Percentiles rank a stretch among this genome's conserved stretches.
phyloP scores from a whole-genome alignment of 1,140 invertebrate species.

The Vollenhovia emeryi region DNA sequence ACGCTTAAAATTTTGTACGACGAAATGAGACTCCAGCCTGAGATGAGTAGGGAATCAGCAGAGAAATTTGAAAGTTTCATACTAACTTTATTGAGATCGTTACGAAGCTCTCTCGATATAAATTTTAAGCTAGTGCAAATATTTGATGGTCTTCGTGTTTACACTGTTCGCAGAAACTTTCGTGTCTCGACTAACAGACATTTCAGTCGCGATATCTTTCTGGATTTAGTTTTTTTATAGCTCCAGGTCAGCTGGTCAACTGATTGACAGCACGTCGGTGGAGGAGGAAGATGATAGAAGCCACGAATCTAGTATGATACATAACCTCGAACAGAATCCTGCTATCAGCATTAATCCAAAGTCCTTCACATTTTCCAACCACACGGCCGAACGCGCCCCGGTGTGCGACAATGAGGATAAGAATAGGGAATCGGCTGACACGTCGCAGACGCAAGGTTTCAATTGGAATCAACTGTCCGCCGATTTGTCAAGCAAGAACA shows the following conservation, averaged over 20 bases:
- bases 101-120: background rate
- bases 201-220: background rate
- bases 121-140: background rate
- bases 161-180: background rate
- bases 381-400: constrained; percentile 40
- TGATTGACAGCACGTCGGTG: constrained; percentile 52
- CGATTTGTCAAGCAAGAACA: constrained; percentile 61
- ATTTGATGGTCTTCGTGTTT: background rate
- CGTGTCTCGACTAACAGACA: background rate
- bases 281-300: constrained; percentile 70
- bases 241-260: constrained; percentile 74
- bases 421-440: constrained; percentile 41
- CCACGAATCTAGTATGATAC: constrained; percentile 63
- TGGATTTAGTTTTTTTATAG: constrained; percentile 50
- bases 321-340: constrained; percentile 71
- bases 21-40: too few relatives aligned
- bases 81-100: background rate
- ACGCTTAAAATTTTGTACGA: too few relatives aligned
- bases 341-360: constrained; percentile 76
- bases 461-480: constrained; percentile 80
- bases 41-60: constrained; percentile 6
- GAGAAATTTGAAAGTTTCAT: background rate
- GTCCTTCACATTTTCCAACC: constrained; percentile 69
- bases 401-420: constrained; percentile 57
- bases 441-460: constrained; percentile 39